Conservation (phyloP, 2,113 vertebrate genomes). For the Sceloporus undulatus region DNA sequence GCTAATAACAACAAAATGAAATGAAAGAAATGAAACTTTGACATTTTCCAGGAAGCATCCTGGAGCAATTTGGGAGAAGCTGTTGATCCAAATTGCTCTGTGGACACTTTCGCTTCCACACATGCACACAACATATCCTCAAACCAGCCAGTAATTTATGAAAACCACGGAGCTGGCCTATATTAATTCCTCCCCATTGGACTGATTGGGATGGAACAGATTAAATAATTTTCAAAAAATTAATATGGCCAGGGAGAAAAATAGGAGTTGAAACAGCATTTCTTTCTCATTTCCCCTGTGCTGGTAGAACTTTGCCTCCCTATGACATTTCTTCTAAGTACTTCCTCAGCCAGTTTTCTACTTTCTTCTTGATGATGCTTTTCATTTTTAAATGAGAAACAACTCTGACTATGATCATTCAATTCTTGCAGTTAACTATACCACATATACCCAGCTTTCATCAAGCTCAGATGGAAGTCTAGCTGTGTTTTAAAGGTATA, state of each 20-base stretch:
- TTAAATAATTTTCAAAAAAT: not conserved
- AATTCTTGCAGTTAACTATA: not conserved
- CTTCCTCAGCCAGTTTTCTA: not conserved
- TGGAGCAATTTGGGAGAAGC: not conserved
- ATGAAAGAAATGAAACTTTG: not conserved
- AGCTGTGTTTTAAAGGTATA: too few species aligned
- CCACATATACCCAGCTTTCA: not conserved
- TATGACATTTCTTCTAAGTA: not conserved
- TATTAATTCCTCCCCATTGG: not conserved
- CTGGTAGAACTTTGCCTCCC: not conserved
- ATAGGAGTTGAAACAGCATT: not conserved
- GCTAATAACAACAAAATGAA: conserved; percentile 45
- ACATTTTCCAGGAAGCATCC: not conserved
- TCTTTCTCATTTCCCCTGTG: not conserved
- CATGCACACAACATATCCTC: not conserved
- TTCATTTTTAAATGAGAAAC: not conserved
- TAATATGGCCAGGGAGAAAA: not conserved
- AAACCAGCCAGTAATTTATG: not conserved
- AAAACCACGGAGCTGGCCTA: not conserved
- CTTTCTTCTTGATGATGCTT: not conserved
- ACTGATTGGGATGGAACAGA: too few species aligned
- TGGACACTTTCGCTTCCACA: not conserved
- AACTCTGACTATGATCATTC: not conserved
- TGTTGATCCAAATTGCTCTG: too few species aligned
- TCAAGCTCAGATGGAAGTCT: too few species aligned